These are phyloP conservation scores for Phymorhynchus buccinoides DNA, from an alignment of 1,140 invertebrate genomes.

Conservation along the genomic window DNA sequence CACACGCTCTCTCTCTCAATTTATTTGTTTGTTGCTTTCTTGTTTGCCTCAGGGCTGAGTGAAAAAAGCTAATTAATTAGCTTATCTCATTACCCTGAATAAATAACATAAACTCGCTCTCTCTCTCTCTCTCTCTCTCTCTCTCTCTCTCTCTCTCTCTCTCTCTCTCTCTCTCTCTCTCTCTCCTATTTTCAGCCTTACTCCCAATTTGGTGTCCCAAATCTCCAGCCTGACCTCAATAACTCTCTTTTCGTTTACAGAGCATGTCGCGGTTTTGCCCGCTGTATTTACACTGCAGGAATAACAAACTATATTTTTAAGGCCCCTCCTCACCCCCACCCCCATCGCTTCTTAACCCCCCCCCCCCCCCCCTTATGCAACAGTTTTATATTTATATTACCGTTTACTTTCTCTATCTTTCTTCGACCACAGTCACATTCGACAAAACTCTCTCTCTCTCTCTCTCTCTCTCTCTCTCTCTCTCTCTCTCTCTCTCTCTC, in stretches of 20 bases:
- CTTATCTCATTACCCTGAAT: too few species aligned
- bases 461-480: slow-evolving; percentile 5
- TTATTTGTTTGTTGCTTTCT: too few species aligned
- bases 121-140: too few species aligned
- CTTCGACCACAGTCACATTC: not conserved
- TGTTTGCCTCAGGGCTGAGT: too few species aligned
- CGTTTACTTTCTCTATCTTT: not conserved
- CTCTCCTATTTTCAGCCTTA: not conserved
- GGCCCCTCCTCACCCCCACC: not conserved
- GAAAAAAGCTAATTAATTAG: too few species aligned
- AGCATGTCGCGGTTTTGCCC: not conserved
- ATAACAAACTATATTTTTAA: slow-evolving; percentile 27
- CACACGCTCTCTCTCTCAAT: not conserved
- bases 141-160: too few species aligned
- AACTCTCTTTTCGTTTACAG: slow-evolving; percentile 15
- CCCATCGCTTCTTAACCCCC: not conserved
- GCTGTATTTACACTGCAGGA: not conserved
- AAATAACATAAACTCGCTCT: too few species aligned
- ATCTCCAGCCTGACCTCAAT: not conserved
- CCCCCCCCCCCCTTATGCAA: not conserved
- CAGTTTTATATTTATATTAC: too few species aligned
- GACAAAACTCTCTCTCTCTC: not conserved
- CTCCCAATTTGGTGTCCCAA: not conserved
- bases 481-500: not conserved
- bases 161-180: not conserved